Evolutionary conservation across 2,888 invertebrate species (phyloP), one percentile per base, ranked within the genome.

Genomic region (Tridacna crocea): DNA sequence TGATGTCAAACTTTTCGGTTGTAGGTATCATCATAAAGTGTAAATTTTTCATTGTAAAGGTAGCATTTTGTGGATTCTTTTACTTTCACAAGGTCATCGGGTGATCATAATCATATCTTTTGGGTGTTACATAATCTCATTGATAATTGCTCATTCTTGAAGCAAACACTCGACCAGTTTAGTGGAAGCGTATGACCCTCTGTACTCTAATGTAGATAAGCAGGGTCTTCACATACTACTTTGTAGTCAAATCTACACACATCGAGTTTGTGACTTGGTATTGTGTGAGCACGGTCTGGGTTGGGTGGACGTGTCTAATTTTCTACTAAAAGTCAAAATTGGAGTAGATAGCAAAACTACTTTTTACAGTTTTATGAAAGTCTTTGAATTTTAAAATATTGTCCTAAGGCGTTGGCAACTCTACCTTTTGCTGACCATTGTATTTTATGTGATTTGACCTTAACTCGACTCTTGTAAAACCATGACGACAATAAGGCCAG

Each of bases 291-390:
- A 11, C 58, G 58, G 24, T 68, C 19, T 0, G 68, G 68, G 36
- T 68, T 58, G 2, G 76, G 58, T 19, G 36, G 26, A 72, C 82
- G 76, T 55, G 17, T 76, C 66, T 15, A 83, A 22, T 55, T 77
- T 76, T 24, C 2, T 61, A n/a, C 75, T 76, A 15, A 78, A 72
- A 4, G 80, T 87, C 84, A 27, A 87, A 83, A 27, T 87, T 82
- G 27, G 75, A 79, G 58, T 82, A 86, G 36, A 86, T 82, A n/a
- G 75, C 73, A 24, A 83, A 86, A 13, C 82, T 80, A 12, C 77
- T 72, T 73, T 77, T 79, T 46, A 85, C 61, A 22, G 75, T 72
- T 68, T 85, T 84, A 36, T 79, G 73, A 75, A 63, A 74, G n/a
- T n/a, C n/a, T n/a, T n/a, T n/a, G n/a, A n/a, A n/a, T n/a, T n/a